Conservation (phyloP, 37 sponge, comb jelly and placozoan species). For the Spongilla lacustris region DNA sequence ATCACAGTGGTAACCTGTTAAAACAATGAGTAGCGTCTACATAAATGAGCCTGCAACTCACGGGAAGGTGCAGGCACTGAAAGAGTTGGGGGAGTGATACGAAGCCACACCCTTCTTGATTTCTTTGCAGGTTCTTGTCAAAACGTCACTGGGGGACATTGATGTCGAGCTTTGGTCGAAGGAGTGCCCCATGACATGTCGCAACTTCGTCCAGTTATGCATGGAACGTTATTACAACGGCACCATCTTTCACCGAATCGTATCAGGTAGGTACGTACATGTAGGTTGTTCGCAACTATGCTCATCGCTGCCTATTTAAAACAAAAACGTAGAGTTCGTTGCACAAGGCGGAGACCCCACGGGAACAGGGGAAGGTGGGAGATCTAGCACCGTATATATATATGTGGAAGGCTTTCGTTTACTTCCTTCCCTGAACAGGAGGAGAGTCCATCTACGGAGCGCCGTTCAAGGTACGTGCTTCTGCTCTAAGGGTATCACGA, state of each 20-base stretch:
- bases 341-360: conserved; percentile 96
- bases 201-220: conserved; percentile 98
- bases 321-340: conserved; percentile 66
- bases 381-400: background rate
- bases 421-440: conserved; percentile 50
- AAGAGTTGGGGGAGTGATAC: background rate
- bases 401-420: background rate
- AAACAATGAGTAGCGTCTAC: conserved; percentile 93
- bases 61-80: conserved; percentile 79
- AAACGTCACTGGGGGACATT: conserved; percentile 89
- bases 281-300: background rate
- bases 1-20: background rate
- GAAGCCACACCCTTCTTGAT: background rate
- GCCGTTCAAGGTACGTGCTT: conserved; percentile 80
- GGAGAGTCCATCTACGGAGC: conserved; percentile 89
- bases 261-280: conserved; percentile 52
- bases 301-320: background rate
- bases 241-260: conserved; percentile 91
- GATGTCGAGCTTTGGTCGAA: conserved; percentile 98
- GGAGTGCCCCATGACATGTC: conserved; percentile 96
- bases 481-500: too few species aligned
- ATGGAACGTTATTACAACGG: conserved; percentile 94
- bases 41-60: conserved; percentile 94
- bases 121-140: conserved; percentile 72
- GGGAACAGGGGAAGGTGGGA: conserved; percentile 93